Evolutionary conservation across 2,888 invertebrate genomes (phyloP).

Genomic region (Deroplatys truncata): DNA sequence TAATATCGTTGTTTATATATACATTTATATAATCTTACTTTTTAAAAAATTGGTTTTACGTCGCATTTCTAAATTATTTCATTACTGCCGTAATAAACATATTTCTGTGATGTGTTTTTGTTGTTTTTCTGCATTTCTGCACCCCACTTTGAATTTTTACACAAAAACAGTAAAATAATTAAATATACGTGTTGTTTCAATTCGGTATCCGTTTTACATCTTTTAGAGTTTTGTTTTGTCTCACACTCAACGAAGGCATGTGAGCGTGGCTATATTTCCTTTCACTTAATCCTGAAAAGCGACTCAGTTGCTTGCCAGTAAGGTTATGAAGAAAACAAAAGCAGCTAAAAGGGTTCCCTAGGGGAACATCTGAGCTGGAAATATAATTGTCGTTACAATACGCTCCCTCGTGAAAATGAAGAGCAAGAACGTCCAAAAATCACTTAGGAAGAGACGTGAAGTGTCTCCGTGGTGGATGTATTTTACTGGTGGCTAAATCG

Average conservation of each 20-base stretch:
- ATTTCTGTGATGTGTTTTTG: too few relatives aligned
- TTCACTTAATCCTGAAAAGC: not conserved
- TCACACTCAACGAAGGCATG: not conserved
- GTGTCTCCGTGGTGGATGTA: not conserved
- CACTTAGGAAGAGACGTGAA: not conserved
- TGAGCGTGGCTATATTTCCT: not conserved
- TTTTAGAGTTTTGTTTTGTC: not conserved
- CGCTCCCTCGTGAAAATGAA: not conserved
- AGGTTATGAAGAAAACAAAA: not conserved
- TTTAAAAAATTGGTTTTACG: too few relatives aligned
- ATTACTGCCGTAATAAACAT: too few relatives aligned
- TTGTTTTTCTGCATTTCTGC: too few relatives aligned
- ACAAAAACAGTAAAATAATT: too few relatives aligned
- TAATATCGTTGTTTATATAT: too few relatives aligned
- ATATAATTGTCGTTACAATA: constrained; percentile 15
- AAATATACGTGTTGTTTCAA: not conserved
- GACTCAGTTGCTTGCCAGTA: not conserved
- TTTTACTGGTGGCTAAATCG: not conserved
- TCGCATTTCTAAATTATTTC: too few relatives aligned
- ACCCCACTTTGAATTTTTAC: too few relatives aligned
- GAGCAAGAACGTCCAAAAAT: not conserved
- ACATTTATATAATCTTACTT: too few relatives aligned
- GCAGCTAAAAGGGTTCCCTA: not conserved
- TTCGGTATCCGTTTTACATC: not conserved
- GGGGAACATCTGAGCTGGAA: constrained; percentile 9